These are phyloP conservation scores for Heliconius melpomene DNA, from an alignment of 1,140 invertebrate genomes.

Conservation along the genomic window DNA sequence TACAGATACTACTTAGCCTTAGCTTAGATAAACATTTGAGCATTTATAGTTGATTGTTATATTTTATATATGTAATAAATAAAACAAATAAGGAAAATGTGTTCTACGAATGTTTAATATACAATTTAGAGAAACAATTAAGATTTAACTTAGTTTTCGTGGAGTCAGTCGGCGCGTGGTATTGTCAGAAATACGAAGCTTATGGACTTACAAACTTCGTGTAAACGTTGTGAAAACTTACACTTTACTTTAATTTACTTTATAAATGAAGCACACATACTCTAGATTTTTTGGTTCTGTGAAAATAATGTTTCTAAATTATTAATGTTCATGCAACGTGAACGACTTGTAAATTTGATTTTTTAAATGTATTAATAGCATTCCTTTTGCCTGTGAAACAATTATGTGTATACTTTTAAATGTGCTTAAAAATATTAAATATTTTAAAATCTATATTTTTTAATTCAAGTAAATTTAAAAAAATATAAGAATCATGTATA, in stretches of 20 bases:
- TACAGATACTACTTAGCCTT: background rate
- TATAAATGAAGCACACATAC: background rate
- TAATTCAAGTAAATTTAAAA: no score
- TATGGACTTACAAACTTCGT: conserved; percentile 19
- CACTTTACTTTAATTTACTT: background rate
- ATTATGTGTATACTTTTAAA: no score
- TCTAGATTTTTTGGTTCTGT: background rate
- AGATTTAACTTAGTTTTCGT: background rate
- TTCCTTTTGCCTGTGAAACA: no score
- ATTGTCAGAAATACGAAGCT: conserved; percentile 18
- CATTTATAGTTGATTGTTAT: background rate
- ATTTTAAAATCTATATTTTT: no score
- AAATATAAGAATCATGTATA: no score
- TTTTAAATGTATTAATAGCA: no score
- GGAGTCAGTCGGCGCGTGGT: conserved; percentile 11
- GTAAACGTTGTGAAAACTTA: background rate
- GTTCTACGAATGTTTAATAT: no score
- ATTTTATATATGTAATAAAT: background rate
- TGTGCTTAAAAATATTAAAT: no score
- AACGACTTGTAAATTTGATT: no score
- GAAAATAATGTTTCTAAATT: background rate
- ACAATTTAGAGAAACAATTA: background rate
- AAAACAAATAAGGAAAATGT: no score
- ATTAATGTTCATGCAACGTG: no score
- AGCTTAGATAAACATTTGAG: background rate